Percentiles rank a stretch among this genome's conserved stretches.
Evolutionary conservation across 1,140 invertebrate genomes (phyloP).

Genomic region (Listronotus bonariensis): DNA sequence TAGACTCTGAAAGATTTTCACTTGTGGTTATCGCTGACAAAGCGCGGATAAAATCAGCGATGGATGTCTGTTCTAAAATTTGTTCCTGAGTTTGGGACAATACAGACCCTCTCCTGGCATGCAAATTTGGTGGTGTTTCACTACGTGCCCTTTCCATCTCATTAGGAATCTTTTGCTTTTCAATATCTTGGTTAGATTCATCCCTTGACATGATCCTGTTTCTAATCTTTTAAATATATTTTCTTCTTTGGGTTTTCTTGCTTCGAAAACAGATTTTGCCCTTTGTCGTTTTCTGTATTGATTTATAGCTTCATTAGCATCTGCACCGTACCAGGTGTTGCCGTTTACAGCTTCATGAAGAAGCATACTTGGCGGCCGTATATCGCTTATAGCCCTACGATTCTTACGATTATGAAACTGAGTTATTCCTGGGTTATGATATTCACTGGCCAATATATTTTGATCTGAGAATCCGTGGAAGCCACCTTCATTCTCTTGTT

Average conservation of each 20-base stretch:
- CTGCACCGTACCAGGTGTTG: slow-evolving; percentile 71
- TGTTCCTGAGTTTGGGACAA: slow-evolving; percentile 56
- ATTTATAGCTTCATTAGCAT: slow-evolving; percentile 56
- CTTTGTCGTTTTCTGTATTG: slow-evolving; percentile 54
- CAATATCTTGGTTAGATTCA: slow-evolving; percentile 44
- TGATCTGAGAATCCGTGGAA: slow-evolving; percentile 47
- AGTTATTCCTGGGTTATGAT: slow-evolving; percentile 56
- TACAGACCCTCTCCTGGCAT: slow-evolving; percentile 18
- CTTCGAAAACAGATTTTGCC: slow-evolving; percentile 26
- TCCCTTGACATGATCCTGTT: slow-evolving; percentile 38
- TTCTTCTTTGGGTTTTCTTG: slow-evolving; percentile 29
- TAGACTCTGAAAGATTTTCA: slow-evolving; percentile 43
- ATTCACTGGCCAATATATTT: slow-evolving; percentile 70
- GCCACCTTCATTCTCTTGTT: slow-evolving; percentile 54
- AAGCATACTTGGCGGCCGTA: slow-evolving; percentile 55
- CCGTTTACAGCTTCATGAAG: slow-evolving; percentile 59
- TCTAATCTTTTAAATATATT: slow-evolving; percentile 35
- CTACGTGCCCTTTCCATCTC: neutral
- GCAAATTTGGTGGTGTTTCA: slow-evolving; percentile 11
- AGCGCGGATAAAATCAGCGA: slow-evolving; percentile 74
- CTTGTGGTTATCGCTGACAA: slow-evolving; percentile 60
- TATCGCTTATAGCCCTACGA: slow-evolving; percentile 60
- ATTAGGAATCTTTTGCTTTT: slow-evolving; percentile 41
- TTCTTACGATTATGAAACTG: slow-evolving; percentile 56
- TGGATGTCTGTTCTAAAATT: slow-evolving; percentile 74